Evolutionary conservation across 2,113 vertebrate species (phyloP), one percentile per base, ranked within the genome.

Genomic region (Pseudorhombus dupliciocellatus): DNA sequence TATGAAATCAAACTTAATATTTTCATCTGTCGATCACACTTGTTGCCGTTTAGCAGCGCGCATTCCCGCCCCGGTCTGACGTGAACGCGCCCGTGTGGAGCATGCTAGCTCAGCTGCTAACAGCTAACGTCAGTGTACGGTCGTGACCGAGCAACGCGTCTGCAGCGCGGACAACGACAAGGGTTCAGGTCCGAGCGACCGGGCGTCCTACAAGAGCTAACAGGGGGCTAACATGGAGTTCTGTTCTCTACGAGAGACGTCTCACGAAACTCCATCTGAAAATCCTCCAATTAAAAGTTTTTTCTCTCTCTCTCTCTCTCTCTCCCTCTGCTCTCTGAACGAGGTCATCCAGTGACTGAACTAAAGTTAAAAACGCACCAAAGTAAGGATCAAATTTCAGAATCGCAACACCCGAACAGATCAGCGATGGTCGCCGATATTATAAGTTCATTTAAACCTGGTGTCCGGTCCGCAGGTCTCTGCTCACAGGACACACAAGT

Each of bases 21-120:
- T 20, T 16, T 50, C 21, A 7, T 7, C n/a, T 18, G n/a, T 5
- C 7, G 16, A 48, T 48, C 37, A 75, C 66, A 77, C 63, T 72
- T 71, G 64, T 70, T 68, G 66, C 73, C 22, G 16, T 22, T 56
- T 20, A 15, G 25, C 14, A 9, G 5, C 10, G 85, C 73, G 60
- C 76, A 70, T 37, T 5, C 73, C 25, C 75, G 64, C 54, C 9
- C 1, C 11, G 14, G 2, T 18, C 12, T 0, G 66, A 40, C 71
- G 11, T 57, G 79, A 75, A 65, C 81, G 81, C 62, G 74, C 72
- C 5, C n/a, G 22, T 14, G 15, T 48, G 26, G 42, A 1, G 7
- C 11, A n/a, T 4, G 74, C 61, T 88, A 81, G 66, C 75, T 31
- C 11, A 2, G 15, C 50, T 10, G 9, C 1, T 20, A 84, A 69